Evolutionary conservation across 2,888 invertebrate genomes (phyloP).

Genomic region (Stenodera caucasica): DNA sequence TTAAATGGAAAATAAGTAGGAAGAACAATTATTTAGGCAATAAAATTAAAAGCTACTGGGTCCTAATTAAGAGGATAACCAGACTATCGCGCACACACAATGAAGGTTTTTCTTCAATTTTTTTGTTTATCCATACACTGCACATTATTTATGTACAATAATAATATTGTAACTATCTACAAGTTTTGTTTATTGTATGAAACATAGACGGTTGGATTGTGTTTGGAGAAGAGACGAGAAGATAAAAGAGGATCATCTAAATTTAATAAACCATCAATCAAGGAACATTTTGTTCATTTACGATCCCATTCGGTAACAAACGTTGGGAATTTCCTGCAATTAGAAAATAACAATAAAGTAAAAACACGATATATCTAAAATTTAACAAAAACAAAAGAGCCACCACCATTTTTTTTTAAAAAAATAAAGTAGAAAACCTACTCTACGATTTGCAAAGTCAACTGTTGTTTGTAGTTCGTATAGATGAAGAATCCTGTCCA

Average conservation of each 20-base stretch:
- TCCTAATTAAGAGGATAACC: not conserved
- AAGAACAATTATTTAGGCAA: not conserved
- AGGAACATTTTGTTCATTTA: slow-evolving; percentile 33
- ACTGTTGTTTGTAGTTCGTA: not conserved
- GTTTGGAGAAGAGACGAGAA: not conserved
- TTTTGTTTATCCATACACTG: not conserved
- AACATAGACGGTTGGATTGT: not conserved
- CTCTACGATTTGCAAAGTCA: slow-evolving; percentile 22
- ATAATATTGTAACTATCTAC: not conserved
- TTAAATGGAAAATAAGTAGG: not conserved
- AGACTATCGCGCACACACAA: not conserved
- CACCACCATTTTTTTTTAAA: not conserved
- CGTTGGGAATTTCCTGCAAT: slow-evolving; percentile 38
- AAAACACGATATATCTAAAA: slow-evolving; percentile 5
- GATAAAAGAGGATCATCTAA: not conserved
- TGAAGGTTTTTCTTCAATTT: too few relatives aligned
- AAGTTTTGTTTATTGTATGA: not conserved
- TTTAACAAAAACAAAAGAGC: slow-evolving; percentile 9
- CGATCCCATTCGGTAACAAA: slow-evolving; percentile 33
- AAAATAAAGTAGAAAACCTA: slow-evolving; percentile 3
- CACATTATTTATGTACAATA: not conserved
- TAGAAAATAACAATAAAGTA: slow-evolving; percentile 22
- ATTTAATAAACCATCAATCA: slow-evolving; percentile 33
- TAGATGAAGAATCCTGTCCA: not conserved
- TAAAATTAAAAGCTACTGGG: too few relatives aligned